These are phyloP conservation scores for Onchidella celtica DNA, from an alignment of 2,888 invertebrate species.

Conservation along the genomic window DNA sequence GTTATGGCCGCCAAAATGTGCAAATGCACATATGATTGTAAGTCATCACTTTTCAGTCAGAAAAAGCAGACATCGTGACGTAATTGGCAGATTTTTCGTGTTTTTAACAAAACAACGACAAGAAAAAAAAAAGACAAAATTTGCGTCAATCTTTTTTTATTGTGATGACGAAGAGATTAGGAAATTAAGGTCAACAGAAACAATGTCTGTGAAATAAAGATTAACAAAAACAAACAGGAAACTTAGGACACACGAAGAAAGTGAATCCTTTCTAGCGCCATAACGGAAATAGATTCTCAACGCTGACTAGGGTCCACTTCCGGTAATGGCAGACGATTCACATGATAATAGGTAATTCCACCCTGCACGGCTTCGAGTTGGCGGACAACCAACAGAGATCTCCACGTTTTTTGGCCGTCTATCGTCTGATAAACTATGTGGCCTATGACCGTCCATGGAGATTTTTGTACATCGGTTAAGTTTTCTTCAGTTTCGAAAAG, in stretches of 20 bases:
- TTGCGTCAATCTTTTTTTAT: neutral
- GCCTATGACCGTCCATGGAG: no score
- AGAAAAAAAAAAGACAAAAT: neutral
- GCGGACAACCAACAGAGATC: no score
- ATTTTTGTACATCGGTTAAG: no score
- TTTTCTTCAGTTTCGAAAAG: no score
- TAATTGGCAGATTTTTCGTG: no score
- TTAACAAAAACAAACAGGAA: constrained; percentile 6
- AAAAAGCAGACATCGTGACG: no score
- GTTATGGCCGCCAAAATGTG: no score
- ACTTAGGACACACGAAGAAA: constrained; percentile 11
- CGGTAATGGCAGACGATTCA: constrained; percentile 28
- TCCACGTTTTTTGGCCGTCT: neutral
- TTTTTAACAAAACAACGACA: no score
- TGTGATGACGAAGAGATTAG: neutral
- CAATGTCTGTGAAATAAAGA: neutral
- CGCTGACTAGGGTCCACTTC: constrained; percentile 31
- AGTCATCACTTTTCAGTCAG: no score
- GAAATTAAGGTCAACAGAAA: neutral
- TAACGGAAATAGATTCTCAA: constrained; percentile 44
- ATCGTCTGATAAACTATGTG: no score
- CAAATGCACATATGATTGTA: no score
- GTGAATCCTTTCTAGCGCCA: constrained; percentile 12
- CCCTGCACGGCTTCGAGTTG: constrained; percentile 27
- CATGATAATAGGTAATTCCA: constrained; percentile 43